Base-by-base conservation (phyloP, 2,888 invertebrate species). In the Palloptera scutellata region DNA sequence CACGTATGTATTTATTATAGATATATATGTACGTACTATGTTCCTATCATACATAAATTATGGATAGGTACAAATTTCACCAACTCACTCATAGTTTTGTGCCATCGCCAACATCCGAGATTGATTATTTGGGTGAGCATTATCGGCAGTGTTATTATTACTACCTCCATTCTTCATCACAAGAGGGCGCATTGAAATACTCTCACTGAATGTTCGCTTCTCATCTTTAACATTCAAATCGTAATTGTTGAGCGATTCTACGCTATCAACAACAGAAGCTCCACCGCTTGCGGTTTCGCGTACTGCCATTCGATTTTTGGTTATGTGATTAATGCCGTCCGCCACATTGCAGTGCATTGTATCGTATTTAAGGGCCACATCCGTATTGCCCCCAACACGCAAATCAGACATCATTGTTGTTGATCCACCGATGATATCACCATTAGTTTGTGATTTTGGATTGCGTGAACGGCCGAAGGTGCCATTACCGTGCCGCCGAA, bases 401-500 rank as follows among this genome's bases (percentile, higher is more conserved):
- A 30, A 4, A 43, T 57, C 48, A 17, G 48, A 52, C 17, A 61
- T 58, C 8, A 30, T 48, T n/a, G 64, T 70, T 15, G 63, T 41
- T 43, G 30, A 68, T 43, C 53, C 65, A 12, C 67, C 70, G n/a
- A 59, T 68, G 20, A 61, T 40, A 48, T 61, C 76, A 1, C 80
- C 78, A 62, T 81, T 82, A 67, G 76, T 75, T 52, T 81, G 80
- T 0, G 72, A 71, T n/a, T 79, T 77, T 72, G 78, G 79, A 62
- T 75, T 77, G 40, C 82, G 80, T 48, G 72, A 70, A 0, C 76
- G 71, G 0, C 78, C 76, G 70, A 84, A 83, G 30, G 81, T 81
- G 45, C 77, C 81, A 57, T 87, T 87, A 6, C 89, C 89, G 76
- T 92, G 92, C 70, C 93, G 89, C 79, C 94, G 88, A 88, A 97